Percentiles rank a stretch among this genome's conserved stretches.
Evolutionary conservation across 2,888 invertebrate species (phyloP).

Genomic region (Brachyptera putata): DNA sequence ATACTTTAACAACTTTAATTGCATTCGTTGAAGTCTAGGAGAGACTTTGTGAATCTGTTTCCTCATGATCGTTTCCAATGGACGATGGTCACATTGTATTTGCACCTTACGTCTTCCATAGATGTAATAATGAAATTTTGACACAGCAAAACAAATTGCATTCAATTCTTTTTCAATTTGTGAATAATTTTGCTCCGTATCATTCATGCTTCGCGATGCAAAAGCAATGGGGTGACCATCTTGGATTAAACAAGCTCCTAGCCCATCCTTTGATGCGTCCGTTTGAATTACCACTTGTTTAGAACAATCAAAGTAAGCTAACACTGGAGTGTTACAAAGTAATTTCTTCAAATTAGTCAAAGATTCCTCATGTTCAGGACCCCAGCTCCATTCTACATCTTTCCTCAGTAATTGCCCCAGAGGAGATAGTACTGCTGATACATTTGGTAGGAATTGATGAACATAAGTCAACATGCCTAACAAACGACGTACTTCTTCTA

Average conservation of each 20-base stretch:
- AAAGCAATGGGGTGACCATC: constrained; percentile 40
- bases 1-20: background rate
- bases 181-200: constrained; percentile 36
- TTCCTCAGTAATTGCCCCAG: constrained; percentile 24
- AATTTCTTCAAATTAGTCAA: constrained; percentile 24
- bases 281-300: constrained; percentile 24
- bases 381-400: constrained; percentile 5
- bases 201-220: constrained; percentile 39
- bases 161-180: constrained; percentile 39
- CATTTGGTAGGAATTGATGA: constrained; percentile 8
- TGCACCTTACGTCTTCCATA: background rate
- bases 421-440: constrained; percentile 14
- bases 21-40: background rate
- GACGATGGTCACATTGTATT: background rate
- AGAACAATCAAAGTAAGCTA: constrained; percentile 26
- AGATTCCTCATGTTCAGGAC: constrained; percentile 9
- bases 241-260: constrained; percentile 41
- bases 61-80: background rate
- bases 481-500: constrained; percentile 9
- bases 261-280: constrained; percentile 36
- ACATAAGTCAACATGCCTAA: constrained; percentile 24
- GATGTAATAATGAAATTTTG: constrained; percentile 19
- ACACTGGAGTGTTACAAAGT: constrained; percentile 25
- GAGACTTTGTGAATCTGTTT: constrained; percentile 9
- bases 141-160: background rate